phyloP scores from a whole-genome alignment of 2,113 vertebrate species.

The Turnix velox region DNA sequence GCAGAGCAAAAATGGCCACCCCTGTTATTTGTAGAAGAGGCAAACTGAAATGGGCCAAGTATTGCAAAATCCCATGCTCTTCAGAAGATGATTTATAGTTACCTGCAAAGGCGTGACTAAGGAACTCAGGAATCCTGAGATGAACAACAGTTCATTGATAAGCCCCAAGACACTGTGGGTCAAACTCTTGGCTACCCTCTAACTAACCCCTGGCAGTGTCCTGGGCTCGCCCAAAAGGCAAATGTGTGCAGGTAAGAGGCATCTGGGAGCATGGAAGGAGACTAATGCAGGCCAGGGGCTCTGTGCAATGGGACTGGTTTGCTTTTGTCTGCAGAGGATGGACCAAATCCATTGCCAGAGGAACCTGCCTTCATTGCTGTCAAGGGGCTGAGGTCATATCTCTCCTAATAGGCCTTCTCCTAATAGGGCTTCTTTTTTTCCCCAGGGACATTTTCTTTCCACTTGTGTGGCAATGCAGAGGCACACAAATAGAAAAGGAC shows the following conservation, averaged over 20 bases:
- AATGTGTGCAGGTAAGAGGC: neutral
- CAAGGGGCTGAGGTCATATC: neutral
- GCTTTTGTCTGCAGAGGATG: neutral
- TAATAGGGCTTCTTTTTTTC: neutral
- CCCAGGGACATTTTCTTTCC: neutral
- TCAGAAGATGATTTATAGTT: conserved; percentile 46
- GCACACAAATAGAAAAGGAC: conserved; percentile 17
- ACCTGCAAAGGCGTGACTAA: conserved; percentile 51
- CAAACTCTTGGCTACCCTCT: conserved; percentile 32
- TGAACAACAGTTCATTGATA: conserved; percentile 55
- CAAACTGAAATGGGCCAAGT: conserved; percentile 9
- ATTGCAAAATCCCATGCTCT: conserved; percentile 36
- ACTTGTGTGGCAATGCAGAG: neutral
- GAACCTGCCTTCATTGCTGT: neutral
- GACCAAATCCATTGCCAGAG: neutral
- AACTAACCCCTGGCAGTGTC: conserved; percentile 32
- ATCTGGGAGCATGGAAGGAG: neutral
- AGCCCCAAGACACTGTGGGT: neutral
- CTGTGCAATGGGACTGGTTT: neutral
- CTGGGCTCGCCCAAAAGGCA: neutral
- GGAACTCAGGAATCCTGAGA: conserved; percentile 47
- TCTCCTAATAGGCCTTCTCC: neutral
- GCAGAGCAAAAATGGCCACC: neutral
- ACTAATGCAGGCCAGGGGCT: neutral
- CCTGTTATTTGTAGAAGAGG: conserved; percentile 19